Percentiles rank a stretch among this genome's conserved stretches.
phyloP scores from a whole-genome alignment of 2,888 invertebrate species.

The Agrilus mali region DNA sequence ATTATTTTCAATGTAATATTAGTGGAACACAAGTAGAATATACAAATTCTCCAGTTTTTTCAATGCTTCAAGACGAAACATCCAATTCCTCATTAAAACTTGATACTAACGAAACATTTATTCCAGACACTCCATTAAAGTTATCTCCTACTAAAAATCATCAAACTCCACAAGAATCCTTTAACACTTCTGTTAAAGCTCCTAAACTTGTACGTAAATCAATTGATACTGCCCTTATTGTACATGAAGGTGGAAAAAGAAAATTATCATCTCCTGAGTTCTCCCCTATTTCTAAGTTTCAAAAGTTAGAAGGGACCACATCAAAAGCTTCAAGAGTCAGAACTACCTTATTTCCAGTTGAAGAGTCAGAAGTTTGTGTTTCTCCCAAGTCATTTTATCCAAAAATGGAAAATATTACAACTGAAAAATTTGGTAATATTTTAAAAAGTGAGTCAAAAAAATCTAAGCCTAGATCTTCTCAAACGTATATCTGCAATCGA shows the following conservation, averaged over 20 bases:
- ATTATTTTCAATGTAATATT: not conserved
- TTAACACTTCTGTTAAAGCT: constrained; percentile 19
- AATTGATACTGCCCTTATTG: constrained; percentile 17
- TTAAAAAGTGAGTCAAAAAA: constrained; percentile 4
- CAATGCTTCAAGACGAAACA: not conserved
- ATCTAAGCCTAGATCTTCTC: constrained; percentile 8
- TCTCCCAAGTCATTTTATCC: constrained; percentile 45
- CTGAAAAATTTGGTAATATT: constrained; percentile 1
- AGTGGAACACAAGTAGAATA: no score
- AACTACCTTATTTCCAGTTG: constrained; percentile 26
- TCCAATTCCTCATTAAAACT: constrained; percentile 3
- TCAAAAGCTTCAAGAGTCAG: constrained; percentile 27
- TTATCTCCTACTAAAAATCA: constrained; percentile 23
- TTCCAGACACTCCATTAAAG: constrained; percentile 18
- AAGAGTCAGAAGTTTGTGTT: constrained; percentile 30
- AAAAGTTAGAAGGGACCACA: constrained; percentile 14
- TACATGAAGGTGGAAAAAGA: constrained; percentile 10
- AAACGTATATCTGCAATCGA: constrained; percentile 23
- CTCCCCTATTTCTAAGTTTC: constrained; percentile 8
- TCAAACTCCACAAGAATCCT: constrained; percentile 31
- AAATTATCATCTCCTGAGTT: constrained; percentile 12
- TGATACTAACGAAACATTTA: constrained; percentile 6
- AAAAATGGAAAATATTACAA: constrained; percentile 22
- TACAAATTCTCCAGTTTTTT: no score
- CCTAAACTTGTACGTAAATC: constrained; percentile 27